Base-by-base conservation (phyloP, 1,140 invertebrate genomes). In the Habropoda laboriosa region DNA sequence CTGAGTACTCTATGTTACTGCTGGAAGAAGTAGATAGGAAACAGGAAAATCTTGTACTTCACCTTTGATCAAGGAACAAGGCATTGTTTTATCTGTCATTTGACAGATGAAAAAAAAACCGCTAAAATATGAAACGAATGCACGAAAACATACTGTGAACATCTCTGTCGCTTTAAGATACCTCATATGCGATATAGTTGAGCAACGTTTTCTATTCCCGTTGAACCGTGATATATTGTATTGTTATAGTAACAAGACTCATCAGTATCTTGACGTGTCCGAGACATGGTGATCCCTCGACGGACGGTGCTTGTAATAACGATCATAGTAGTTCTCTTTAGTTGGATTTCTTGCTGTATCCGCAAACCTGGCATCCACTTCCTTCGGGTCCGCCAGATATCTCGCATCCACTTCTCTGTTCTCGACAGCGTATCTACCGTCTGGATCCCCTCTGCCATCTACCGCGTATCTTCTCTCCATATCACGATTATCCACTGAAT, bases 311-410 rank as follows among this genome's bases (percentile, higher is more conserved):
- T 93, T 93, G 85, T 93, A 93, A 72, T 93, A 93, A 38, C 92
- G 86, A 63, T 93, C 92, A 58, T 93, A 93, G 72, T 93, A 93
- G 66, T 93, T 93, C 55, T 93, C 92, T 77, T 92, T 92, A n/a
- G 86, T 38, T 3, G 86, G 82, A 57, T 93, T 92, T 81, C 91
- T 86, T 35, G 89, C 70, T 0, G 86, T 83, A 12, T 92, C 90
- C n/a, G 76, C 74, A 76, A 89, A 92, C 72, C 91, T 88, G n/a
- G 84, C 83, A n/a, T 91, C 90, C 2, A 83, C 82, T 53, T 88
- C 85, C 10, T 79, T 81, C 12, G 74, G 77, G 24, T 77, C 81
- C 6, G 70, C 55, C 2, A 68, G 63, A 8, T 63, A 73, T 30
- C 47, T 71, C 18, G 60, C 38, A n/a, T 89, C 88, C 12, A 74